Evolutionary conservation across 1,140 invertebrate genomes (phyloP), one percentile per base, ranked within the genome.

Genomic region (Drosophila auraria): DNA sequence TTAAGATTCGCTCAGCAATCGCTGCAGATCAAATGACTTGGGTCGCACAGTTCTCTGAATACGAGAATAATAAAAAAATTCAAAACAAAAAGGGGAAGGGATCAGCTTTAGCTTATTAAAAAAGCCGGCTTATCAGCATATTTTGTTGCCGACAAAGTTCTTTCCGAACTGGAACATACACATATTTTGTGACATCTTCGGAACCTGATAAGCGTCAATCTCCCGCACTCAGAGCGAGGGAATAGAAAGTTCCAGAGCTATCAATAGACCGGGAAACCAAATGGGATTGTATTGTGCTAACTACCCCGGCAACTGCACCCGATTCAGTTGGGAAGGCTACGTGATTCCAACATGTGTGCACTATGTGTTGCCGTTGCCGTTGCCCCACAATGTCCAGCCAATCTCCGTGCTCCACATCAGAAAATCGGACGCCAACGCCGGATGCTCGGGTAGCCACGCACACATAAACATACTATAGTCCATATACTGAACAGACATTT

Each of bases 341-440:
- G 81, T 87, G 84, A 83, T 74, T 47, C 33, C 47, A 72, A 73
- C 78, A 87, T 87, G 68, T 83, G 71, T 82, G 77, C 77, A 73
- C 63, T 69, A 53, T 74, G 63, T 72, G 70, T 60, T 36, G 44
- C 11, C 44, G 63, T 11, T 78, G 63, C 62, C 72, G 63, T 11
- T 78, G 63, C 62, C 72, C 49, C 81, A 76, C 51, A 68, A 74
- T 69, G 58, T 73, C 63, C 83, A 89, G 64, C 77, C 84, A 84
- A 84, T 84, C 82, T 84, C 60, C 45, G 60, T 70, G 82, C 49
- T 77, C 51, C 82, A 86, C 83, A 86, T 86, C 83, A 83, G 36
- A 87, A 50, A 65, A 71, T 51, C 70, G 72, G 63, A 78, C 51
- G 73, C 63, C 77, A 65, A 58, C 57, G 84, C 84, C 84, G 84